These are phyloP conservation scores for Andrena bicolor DNA, from an alignment of 2,888 invertebrate genomes.

Conservation along the genomic window DNA sequence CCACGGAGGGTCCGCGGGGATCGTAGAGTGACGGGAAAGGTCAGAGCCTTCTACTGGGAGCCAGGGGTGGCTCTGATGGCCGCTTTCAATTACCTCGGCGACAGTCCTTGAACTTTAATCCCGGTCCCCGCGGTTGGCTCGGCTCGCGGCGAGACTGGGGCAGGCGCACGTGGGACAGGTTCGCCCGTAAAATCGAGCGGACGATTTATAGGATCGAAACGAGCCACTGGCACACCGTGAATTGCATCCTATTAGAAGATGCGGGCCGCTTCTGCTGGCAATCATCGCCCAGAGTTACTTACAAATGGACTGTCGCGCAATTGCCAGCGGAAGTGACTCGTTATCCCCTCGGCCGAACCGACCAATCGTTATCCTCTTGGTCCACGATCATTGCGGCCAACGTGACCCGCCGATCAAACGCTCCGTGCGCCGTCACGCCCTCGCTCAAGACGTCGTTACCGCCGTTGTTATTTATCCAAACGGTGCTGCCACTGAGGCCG, in stretches of 20 bases:
- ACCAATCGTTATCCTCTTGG: slow-evolving; percentile 76
- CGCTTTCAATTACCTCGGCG: slow-evolving; percentile 43
- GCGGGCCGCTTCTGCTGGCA: slow-evolving; percentile 74
- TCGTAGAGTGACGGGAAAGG: slow-evolving; percentile 20
- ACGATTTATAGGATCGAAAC: slow-evolving; percentile 70
- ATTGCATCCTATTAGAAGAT: slow-evolving; percentile 76
- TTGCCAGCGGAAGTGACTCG: slow-evolving; percentile 83
- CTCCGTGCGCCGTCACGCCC: slow-evolving; percentile 6
- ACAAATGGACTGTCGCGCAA: slow-evolving; percentile 78
- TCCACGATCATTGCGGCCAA: slow-evolving; percentile 74
- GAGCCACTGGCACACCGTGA: slow-evolving; percentile 65
- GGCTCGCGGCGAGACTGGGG: neutral
- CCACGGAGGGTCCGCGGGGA: no score
- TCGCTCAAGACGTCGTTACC: slow-evolving; percentile 17
- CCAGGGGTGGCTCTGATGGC: neutral
- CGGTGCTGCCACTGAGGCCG: neutral
- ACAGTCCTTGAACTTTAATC: slow-evolving; percentile 65
- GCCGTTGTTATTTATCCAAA: neutral
- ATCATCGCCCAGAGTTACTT: slow-evolving; percentile 73
- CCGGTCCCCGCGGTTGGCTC: slow-evolving; percentile 1
- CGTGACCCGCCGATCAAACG: slow-evolving; percentile 60
- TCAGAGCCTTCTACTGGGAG: slow-evolving; percentile 10
- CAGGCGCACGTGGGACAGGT: slow-evolving; percentile 44
- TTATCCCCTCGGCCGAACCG: slow-evolving; percentile 78
- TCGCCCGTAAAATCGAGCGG: slow-evolving; percentile 36